These are phyloP conservation scores for Typhlichthys subterraneus DNA, from an alignment of 2,797 vertebrate genomes.

Conservation along the genomic window DNA sequence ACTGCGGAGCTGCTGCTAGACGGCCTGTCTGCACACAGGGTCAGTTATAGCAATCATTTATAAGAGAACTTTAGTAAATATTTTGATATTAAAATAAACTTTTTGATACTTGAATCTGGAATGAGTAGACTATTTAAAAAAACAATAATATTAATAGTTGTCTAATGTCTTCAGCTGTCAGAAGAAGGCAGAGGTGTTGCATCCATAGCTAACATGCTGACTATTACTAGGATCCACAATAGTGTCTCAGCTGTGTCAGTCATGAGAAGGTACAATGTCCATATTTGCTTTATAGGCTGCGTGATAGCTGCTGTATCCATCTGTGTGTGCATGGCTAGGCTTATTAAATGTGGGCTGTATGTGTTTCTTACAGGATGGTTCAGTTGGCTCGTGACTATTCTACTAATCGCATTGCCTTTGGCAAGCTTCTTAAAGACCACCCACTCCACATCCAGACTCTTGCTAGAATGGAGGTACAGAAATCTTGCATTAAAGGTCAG, in stretches of 20 bases:
- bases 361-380: slow-evolving; percentile 68
- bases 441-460: slow-evolving; percentile 84
- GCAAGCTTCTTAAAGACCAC: slow-evolving; percentile 84
- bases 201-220: slow-evolving; percentile 86
- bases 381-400: slow-evolving; percentile 83
- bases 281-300: not conserved
- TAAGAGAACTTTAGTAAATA: not conserved
- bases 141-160: not conserved
- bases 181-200: slow-evolving; percentile 84
- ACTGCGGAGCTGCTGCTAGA: slow-evolving; percentile 87
- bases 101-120: not conserved
- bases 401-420: slow-evolving; percentile 78
- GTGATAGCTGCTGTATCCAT: not conserved
- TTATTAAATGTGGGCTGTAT: slow-evolving; percentile 21
- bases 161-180: slow-evolving; percentile 75
- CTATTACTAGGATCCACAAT: slow-evolving; percentile 86
- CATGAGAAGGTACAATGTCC: slow-evolving; percentile 85
- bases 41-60: slow-evolving; percentile 40
- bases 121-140: not conserved
- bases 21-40: slow-evolving; percentile 79
- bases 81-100: not conserved
- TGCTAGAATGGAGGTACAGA: slow-evolving; percentile 82
- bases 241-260: slow-evolving; percentile 72
- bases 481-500: slow-evolving; percentile 17
- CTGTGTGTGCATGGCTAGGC: not conserved